Evolutionary conservation across 1,140 invertebrate species (phyloP).

Genomic region (Leptinotarsa defecta): DNA sequence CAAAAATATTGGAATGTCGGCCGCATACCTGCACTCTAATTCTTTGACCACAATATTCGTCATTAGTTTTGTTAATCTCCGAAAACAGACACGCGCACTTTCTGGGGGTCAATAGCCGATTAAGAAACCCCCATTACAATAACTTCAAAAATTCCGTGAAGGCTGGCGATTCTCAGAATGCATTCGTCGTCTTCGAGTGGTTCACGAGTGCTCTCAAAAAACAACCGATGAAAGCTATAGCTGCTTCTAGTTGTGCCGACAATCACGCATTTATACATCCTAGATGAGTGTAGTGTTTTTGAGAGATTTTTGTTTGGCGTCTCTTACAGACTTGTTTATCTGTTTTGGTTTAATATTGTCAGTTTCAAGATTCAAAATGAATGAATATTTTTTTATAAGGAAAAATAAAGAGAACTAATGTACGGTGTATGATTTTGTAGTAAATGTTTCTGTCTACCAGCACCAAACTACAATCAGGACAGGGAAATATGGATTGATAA

Average conservation of each 20-base stretch:
- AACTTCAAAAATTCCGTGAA: neutral
- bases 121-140: neutral
- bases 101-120: slow-evolving; percentile 1
- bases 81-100: neutral
- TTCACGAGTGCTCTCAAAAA: neutral
- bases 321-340: no score
- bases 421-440: no score
- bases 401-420: no score
- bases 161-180: slow-evolving; percentile 4
- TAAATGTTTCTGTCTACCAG: no score
- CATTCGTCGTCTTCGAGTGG: neutral
- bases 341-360: no score
- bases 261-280: neutral
- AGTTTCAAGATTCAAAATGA: no score
- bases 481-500: no score
- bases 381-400: no score
- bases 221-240: neutral
- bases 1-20: no score
- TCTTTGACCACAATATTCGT: slow-evolving; percentile 1
- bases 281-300: neutral
- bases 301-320: no score
- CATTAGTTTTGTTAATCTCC: slow-evolving; percentile 2
- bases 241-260: neutral
- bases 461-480: no score
- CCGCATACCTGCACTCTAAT: slow-evolving; percentile 5